Conservation (phyloP, 2,888 invertebrate genomes). For the Entomobrya multifasciata region DNA sequence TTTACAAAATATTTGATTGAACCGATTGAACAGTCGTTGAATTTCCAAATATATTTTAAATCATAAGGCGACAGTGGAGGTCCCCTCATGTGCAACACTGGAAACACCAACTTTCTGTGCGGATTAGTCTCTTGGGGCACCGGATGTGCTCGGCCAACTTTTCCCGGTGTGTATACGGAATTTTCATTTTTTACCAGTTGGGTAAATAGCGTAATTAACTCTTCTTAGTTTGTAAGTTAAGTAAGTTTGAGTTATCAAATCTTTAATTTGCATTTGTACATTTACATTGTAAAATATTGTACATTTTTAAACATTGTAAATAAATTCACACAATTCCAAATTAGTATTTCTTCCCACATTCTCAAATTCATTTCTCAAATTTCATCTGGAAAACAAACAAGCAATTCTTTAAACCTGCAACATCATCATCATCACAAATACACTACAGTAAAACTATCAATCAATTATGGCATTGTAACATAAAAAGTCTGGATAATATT, state of each 20-base stretch:
- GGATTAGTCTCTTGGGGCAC: slow-evolving; percentile 82
- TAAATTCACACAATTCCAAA: slow-evolving; percentile 7
- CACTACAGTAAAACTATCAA: neutral
- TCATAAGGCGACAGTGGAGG: slow-evolving; percentile 81
- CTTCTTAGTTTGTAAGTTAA: too few relatives aligned
- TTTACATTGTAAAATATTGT: slow-evolving; percentile 15
- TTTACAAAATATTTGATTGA: neutral
- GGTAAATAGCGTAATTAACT: slow-evolving; percentile 18
- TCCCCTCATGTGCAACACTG: slow-evolving; percentile 80
- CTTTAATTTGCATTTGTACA: slow-evolving; percentile 15
- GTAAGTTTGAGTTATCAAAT: neutral
- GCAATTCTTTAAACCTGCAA: neutral
- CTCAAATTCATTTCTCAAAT: neutral
- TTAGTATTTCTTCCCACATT: neutral
- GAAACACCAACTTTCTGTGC: slow-evolving; percentile 80
- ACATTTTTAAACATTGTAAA: slow-evolving; percentile 27
- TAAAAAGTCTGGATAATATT: neutral
- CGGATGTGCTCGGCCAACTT: slow-evolving; percentile 48
- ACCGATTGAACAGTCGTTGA: too few relatives aligned
- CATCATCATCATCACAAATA: neutral
- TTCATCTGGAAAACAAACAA: slow-evolving; percentile 1
- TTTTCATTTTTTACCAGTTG: slow-evolving; percentile 41
- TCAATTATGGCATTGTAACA: neutral
- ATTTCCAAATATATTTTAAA: too few relatives aligned
- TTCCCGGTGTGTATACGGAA: slow-evolving; percentile 59